Evolutionary conservation across 2,797 vertebrate species (phyloP).

Genomic region (Tenualosa ilisha): DNA sequence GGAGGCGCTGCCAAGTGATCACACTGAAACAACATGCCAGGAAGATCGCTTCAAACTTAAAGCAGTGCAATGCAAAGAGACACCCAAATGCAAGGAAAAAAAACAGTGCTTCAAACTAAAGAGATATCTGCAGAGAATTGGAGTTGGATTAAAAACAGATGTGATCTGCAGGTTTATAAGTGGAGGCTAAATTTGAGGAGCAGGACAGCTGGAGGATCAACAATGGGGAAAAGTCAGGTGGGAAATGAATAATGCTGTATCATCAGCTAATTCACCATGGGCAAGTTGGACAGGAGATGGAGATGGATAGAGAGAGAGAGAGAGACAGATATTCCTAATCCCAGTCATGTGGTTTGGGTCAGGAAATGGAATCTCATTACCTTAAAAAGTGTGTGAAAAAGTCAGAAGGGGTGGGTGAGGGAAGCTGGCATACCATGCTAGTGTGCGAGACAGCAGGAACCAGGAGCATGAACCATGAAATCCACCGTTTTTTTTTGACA

Average conservation of each 20-base stretch:
- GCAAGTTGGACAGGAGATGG: neutral
- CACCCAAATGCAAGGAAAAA: neutral
- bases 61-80: neutral
- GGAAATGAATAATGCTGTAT: neutral
- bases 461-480: no score
- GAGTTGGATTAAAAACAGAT: neutral
- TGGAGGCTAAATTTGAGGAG: neutral
- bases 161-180: neutral
- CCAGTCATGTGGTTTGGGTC: slow-evolving; percentile 57
- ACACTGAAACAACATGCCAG: neutral
- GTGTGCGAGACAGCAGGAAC: neutral
- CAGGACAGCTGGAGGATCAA: neutral
- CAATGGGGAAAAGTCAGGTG: neutral
- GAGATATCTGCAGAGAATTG: neutral
- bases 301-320: neutral
- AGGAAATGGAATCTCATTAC: slow-evolving; percentile 20
- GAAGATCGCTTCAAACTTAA: neutral
- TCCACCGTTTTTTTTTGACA: no score
- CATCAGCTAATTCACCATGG: neutral
- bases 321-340: slow-evolving; percentile 55
- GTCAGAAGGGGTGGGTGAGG: neutral
- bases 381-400: slow-evolving; percentile 25
- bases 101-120: neutral
- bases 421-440: neutral
- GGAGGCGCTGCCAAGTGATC: neutral